Percentiles rank a stretch among this genome's conserved stretches.
Conservation (phyloP, 2,113 vertebrate species). For the Micronycteris hirsuta region DNA sequence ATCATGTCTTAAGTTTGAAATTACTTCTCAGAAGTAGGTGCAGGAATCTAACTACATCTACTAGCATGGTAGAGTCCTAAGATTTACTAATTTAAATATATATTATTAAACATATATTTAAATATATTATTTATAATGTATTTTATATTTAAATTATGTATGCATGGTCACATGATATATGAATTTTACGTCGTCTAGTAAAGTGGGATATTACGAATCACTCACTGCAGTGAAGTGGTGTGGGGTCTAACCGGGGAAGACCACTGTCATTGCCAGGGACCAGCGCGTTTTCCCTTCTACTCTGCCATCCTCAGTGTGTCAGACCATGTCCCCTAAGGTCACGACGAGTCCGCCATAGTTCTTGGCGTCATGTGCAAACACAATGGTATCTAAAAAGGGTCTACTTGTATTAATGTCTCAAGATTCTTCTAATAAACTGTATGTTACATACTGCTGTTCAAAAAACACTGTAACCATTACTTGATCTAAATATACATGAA, state of each 20-base stretch:
- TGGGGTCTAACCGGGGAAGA: background rate
- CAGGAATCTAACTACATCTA: background rate
- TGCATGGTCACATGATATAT: background rate
- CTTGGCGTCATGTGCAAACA: background rate
- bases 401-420: background rate
- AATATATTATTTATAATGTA: background rate
- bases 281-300: background rate
- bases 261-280: background rate
- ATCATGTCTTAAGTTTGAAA: background rate
- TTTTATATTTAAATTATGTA: slow-evolving; percentile 32
- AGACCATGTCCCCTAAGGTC: background rate
- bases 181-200: background rate
- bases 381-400: background rate
- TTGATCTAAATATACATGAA: background rate
- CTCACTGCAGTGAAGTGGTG: background rate
- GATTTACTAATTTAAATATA: background rate
- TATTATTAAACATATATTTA: background rate
- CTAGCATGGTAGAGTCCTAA: background rate
- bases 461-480: background rate
- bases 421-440: background rate
- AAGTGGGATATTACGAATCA: background rate
- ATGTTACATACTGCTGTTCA: background rate
- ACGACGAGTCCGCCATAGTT: background rate
- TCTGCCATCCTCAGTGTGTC: background rate
- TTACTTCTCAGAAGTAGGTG: background rate